Base-by-base conservation (phyloP, 2,888 invertebrate genomes). In the Drosophila macrospina region DNA sequence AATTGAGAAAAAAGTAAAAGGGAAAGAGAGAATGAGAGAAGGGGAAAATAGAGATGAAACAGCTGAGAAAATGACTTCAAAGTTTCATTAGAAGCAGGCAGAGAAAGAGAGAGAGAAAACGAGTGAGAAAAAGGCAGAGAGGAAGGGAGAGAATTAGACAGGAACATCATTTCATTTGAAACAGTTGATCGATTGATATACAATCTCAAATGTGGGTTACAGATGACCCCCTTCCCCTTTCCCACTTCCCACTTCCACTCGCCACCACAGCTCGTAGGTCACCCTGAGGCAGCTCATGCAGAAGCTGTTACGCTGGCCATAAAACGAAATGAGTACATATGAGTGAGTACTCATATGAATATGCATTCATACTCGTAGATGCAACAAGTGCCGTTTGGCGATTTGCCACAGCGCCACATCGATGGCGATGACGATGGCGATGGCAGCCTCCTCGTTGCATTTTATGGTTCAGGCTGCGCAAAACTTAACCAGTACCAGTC, bases 401-500 rank as follows among this genome's bases (percentile, higher is more conserved):
- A 45, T 8, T 37, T 37, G 51, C 52, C 15, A 36, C 50, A 37
- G 37, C 37, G 60, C 44, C 42, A 55, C 70, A 65, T 52, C 71
- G 54, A 63, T 55, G 59, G 57, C 60, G n/a, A n/a, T n/a, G n/a
- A n/a, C n/a, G n/a, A n/a, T n/a, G n/a, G n/a, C 71, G 54, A 63
- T 55, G 59, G 57, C 60, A 65, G 76, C 50, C 72, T 79, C 68
- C 87, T 85, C 82, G 86, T 85, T 85, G 86, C 87, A 85, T 87
- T 83, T 83, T 79, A 83, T 83, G 87, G 80, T 48, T 63, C 42
- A 65, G 50, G 36, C 64, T 59, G 63, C 52, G 65, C n/a, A 56
- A 68, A 59, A 57, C 57, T 62, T 64, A 67, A 73, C 69, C 61
- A 55, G 67, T 13, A 15, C n/a, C n/a, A n/a, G n/a, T n/a, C n/a